Evolutionary conservation across 2,113 vertebrate genomes (phyloP).

Genomic region (Todiramphus saurophagus): DNA sequence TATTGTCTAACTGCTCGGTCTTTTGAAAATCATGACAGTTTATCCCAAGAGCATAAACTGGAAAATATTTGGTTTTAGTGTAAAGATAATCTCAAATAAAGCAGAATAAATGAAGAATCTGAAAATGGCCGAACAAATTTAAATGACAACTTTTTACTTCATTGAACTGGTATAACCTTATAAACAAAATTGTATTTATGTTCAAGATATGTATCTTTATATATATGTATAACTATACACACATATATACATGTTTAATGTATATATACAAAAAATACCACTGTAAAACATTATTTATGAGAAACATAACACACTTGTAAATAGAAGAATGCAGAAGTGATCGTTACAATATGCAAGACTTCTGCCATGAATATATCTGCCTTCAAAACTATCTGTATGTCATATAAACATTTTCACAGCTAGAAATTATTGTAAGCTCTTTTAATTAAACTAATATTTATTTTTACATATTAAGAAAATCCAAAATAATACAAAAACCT

Average conservation of each 20-base stretch:
- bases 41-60: neutral
- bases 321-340: neutral
- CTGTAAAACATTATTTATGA: neutral
- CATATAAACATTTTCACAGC: neutral
- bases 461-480: neutral
- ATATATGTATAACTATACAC: neutral
- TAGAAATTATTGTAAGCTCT: neutral
- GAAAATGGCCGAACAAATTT: neutral
- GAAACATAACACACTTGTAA: neutral
- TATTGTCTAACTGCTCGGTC: neutral
- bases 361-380: neutral
- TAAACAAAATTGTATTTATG: neutral
- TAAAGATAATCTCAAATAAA: neutral
- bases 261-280: neutral
- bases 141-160: neutral
- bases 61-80: neutral
- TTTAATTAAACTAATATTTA: neutral
- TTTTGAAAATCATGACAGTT: neutral
- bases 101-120: neutral
- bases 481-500: neutral
- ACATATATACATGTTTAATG: no score
- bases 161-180: neutral
- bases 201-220: neutral
- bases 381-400: neutral
- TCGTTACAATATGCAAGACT: neutral